A percentile compares a stretch with the other conserved stretches of the same genome.
These are phyloP conservation scores for Proterorhinus semilunaris DNA, from an alignment of 2,113 vertebrate species.

Conservation along the genomic window DNA sequence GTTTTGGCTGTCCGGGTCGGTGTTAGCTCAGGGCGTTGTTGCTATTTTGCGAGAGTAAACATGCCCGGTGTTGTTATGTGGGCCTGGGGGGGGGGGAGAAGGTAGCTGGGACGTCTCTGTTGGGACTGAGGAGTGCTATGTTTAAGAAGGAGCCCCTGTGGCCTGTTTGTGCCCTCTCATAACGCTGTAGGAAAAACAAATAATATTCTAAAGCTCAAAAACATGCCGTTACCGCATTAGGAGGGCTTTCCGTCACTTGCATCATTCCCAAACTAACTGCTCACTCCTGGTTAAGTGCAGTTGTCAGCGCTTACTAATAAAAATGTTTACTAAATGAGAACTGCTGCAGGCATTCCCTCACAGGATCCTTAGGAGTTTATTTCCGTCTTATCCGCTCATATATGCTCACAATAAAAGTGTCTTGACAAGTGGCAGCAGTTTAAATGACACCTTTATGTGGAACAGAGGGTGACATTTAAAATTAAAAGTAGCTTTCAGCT, in stretches of 20 bases:
- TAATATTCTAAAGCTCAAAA: conserved; percentile 44
- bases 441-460: too few species aligned
- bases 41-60: conserved; percentile 64
- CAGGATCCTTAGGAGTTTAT: neutral
- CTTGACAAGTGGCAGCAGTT: too few species aligned
- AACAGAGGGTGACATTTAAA: too few species aligned
- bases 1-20: conserved; percentile 61
- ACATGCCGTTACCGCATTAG: conserved; percentile 39
- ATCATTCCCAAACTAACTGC: conserved; percentile 49
- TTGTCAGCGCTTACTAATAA: conserved; percentile 12
- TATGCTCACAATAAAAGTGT: too few species aligned
- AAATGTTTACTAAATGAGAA: conserved; percentile 12
- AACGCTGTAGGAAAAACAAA: conserved; percentile 60
- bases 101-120: conserved; percentile 42
- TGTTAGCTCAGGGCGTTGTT: conserved; percentile 57
- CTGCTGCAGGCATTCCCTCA: neutral
- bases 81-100: conserved; percentile 61
- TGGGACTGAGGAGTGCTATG: conserved; percentile 59
- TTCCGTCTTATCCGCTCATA: too few species aligned
- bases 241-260: conserved; percentile 53
- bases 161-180: conserved; percentile 58
- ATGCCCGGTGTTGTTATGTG: conserved; percentile 64
- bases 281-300: conserved; percentile 21
- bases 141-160: conserved; percentile 59
- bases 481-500: too few species aligned